Percentiles rank a stretch among this genome's conserved stretches.
Evolutionary conservation across 2,113 vertebrate species (phyloP).

Genomic region (Heliornis fulica): DNA sequence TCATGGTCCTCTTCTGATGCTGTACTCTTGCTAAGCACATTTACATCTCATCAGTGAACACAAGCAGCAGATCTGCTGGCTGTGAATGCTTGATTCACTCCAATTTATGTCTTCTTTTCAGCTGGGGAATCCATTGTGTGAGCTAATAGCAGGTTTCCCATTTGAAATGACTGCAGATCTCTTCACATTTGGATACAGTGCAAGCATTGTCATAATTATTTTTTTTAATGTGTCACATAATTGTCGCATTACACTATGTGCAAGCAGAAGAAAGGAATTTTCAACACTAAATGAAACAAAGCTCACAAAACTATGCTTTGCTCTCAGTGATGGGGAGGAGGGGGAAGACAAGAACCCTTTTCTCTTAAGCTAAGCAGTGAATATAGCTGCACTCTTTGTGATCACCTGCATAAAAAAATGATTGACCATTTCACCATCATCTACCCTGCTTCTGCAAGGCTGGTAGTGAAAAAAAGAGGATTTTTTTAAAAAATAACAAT

Average conservation of each 20-base stretch:
- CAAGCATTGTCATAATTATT: constrained; percentile 10
- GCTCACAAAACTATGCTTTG: neutral
- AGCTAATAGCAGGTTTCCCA: constrained; percentile 41
- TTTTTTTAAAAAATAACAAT: neutral
- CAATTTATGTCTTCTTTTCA: constrained; percentile 47
- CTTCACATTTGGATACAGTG: constrained; percentile 19
- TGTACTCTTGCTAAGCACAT: constrained; percentile 41
- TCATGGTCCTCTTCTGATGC: constrained; percentile 34
- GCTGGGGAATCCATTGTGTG: constrained; percentile 27
- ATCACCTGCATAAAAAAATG: neutral
- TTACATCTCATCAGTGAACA: constrained; percentile 49
- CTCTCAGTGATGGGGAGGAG: neutral
- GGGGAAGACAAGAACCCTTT: neutral
- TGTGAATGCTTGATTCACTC: constrained; percentile 4
- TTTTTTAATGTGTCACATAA: constrained; percentile 12
- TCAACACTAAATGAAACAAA: neutral
- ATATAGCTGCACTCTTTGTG: neutral
- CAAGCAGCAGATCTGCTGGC: constrained; percentile 35
- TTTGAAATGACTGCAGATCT: constrained; percentile 46
- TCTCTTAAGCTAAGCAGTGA: neutral
- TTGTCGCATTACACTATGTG: neutral
- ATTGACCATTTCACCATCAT: neutral
- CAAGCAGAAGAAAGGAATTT: constrained; percentile 11
- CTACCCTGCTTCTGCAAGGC: neutral
- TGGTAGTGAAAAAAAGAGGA: neutral